phyloP scores from a whole-genome alignment of 2,797 vertebrate genomes.

The Hyperoplus immaculatus region DNA sequence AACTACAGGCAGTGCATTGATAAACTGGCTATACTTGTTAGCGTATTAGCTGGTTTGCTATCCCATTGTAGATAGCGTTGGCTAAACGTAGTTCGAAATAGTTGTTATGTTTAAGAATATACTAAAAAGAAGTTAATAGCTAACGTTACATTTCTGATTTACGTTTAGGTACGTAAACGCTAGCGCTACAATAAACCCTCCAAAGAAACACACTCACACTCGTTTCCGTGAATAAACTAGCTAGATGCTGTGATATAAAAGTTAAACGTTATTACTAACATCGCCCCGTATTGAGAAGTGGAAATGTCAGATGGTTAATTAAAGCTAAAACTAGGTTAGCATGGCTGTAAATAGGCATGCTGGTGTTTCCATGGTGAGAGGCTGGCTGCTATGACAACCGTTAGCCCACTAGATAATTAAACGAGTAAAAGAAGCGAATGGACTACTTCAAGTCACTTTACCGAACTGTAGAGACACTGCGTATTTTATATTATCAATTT shows the following conservation, averaged over 20 bases:
- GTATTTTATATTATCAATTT: background rate
- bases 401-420: slow-evolving; percentile 1
- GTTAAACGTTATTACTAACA: background rate
- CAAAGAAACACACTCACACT: background rate
- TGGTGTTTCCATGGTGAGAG: slow-evolving; percentile 22
- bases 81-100: too few species aligned
- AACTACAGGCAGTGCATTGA: background rate
- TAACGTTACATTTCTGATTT: background rate
- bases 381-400: slow-evolving; percentile 80
- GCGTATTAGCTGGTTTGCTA: background rate
- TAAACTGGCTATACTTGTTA: background rate
- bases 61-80: background rate
- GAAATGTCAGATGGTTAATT: rapidly evolving
- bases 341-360: slow-evolving; percentile 6
- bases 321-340: background rate
- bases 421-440: background rate
- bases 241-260: background rate
- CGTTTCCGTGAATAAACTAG: background rate
- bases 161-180: background rate
- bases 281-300: rapidly evolving
- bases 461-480: rapidly evolving
- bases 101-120: too few species aligned
- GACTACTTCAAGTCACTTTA: rapidly evolving
- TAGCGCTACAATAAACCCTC: background rate
- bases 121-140: too few species aligned